Evolutionary conservation across 2,888 invertebrate genomes (phyloP).

Genomic region (Anagyrus pseudococci): DNA sequence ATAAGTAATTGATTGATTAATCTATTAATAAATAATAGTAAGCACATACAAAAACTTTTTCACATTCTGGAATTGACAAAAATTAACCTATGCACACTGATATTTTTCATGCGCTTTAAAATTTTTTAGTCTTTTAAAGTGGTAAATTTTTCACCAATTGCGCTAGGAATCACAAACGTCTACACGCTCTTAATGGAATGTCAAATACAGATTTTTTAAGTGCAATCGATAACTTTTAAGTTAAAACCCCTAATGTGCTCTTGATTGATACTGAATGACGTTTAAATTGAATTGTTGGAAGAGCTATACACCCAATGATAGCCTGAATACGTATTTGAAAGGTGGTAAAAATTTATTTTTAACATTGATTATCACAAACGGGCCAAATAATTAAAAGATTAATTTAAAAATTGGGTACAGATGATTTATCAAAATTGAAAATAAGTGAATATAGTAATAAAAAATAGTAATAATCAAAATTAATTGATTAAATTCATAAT

Average conservation of each 20-base stretch:
- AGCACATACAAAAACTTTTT: constrained; percentile 27
- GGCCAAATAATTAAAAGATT: too few species aligned
- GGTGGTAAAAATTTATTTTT: constrained; percentile 22
- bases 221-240: constrained; percentile 13
- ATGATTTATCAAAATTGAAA: not conserved
- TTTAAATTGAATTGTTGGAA: constrained; percentile 21
- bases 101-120: constrained; percentile 24
- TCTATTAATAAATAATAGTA: constrained; percentile 27
- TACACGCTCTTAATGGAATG: constrained; percentile 31
- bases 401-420: not conserved
- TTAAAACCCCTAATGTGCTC: constrained; percentile 11
- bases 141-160: constrained; percentile 31
- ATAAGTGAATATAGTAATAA: not conserved
- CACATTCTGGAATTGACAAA: constrained; percentile 19
- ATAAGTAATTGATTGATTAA: constrained; percentile 14
- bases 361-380: too few species aligned
- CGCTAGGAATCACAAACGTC: constrained; percentile 26
- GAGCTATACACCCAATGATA: constrained; percentile 40
- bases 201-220: constrained; percentile 15
- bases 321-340: constrained; percentile 58
- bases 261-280: constrained; percentile 7
- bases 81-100: constrained; percentile 22
- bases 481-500: not conserved
- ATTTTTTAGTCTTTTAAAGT: constrained; percentile 28
- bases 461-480: not conserved